These are phyloP conservation scores for Sylvilagus floridanus DNA, from an alignment of 2,797 vertebrate genomes.

Conservation along the genomic window DNA sequence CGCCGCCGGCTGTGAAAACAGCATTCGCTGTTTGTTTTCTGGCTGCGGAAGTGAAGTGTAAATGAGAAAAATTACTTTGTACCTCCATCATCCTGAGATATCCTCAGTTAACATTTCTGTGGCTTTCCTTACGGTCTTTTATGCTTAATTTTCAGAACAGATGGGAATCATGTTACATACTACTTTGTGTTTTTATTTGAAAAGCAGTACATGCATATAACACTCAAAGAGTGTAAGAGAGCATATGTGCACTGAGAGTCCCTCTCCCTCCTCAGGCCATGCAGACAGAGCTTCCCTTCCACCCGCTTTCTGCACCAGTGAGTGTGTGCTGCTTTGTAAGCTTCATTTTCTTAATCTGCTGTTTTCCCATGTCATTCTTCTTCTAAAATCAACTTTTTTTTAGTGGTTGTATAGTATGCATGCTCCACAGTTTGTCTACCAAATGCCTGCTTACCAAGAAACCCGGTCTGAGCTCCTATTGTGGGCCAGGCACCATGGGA, in stretches of 20 bases:
- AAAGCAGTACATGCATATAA: neutral
- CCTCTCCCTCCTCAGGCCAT: neutral
- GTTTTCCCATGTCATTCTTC: neutral
- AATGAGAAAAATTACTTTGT: neutral
- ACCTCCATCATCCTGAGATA: neutral
- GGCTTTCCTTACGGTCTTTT: conserved; percentile 1
- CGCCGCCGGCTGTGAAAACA: neutral
- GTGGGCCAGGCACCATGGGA: neutral
- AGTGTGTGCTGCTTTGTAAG: neutral
- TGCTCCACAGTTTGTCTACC: neutral
- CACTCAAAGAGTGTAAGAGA: neutral
- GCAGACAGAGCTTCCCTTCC: neutral
- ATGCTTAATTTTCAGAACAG: neutral
- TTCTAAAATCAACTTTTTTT: neutral
- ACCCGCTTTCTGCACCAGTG: neutral
- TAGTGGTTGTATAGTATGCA: neutral
- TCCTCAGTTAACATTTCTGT: neutral
- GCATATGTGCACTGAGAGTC: neutral
- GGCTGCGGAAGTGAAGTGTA: neutral
- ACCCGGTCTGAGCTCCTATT: neutral
- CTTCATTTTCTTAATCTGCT: neutral
- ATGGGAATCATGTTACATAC: neutral
- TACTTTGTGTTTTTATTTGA: neutral
- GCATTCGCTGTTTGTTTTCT: neutral
- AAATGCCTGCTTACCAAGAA: neutral